Conservation (phyloP, 2,888 invertebrate species). For the Drosophila colorata region DNA sequence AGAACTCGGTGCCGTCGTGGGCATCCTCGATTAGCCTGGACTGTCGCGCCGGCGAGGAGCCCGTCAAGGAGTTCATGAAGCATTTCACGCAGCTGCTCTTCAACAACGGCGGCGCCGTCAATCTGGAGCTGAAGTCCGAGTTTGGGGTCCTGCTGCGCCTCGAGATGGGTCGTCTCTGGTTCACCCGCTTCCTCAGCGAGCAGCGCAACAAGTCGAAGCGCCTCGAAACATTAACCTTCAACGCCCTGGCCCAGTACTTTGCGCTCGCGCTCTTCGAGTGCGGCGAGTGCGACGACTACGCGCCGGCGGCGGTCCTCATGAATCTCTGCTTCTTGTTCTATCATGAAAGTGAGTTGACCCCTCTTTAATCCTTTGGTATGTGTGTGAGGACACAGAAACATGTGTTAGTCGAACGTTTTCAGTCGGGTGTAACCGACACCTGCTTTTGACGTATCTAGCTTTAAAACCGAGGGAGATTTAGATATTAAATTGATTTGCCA, state of each 20-base stretch:
- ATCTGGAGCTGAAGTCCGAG: constrained; percentile 88
- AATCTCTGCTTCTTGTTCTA: constrained; percentile 92
- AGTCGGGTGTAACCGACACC: too few relatives aligned
- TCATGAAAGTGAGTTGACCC: constrained; percentile 87
- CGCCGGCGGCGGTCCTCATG: constrained; percentile 90
- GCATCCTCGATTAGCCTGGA: constrained; percentile 88
- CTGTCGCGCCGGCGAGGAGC: constrained; percentile 87
- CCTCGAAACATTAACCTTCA: constrained; percentile 89
- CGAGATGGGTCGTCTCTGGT: constrained; percentile 89
- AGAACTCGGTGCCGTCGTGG: constrained; percentile 88
- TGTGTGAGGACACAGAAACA: too few relatives aligned
- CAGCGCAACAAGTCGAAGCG: constrained; percentile 88
- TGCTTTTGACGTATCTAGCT: too few relatives aligned
- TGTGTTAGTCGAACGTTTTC: too few relatives aligned
- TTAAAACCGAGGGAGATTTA: too few relatives aligned
- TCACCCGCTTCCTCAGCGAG: constrained; percentile 89
- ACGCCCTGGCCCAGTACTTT: constrained; percentile 90
- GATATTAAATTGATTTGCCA: too few relatives aligned
- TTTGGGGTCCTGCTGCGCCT: constrained; percentile 89
- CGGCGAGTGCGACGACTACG: constrained; percentile 89
- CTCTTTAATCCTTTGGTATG: too few relatives aligned
- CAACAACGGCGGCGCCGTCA: constrained; percentile 86
- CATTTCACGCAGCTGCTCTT: constrained; percentile 89
- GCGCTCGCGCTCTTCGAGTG: constrained; percentile 90
- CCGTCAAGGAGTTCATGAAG: constrained; percentile 89